Percentiles rank a stretch among this genome's conserved stretches.
phyloP scores from a whole-genome alignment of 2,888 invertebrate species.

The Acleris emargana region DNA sequence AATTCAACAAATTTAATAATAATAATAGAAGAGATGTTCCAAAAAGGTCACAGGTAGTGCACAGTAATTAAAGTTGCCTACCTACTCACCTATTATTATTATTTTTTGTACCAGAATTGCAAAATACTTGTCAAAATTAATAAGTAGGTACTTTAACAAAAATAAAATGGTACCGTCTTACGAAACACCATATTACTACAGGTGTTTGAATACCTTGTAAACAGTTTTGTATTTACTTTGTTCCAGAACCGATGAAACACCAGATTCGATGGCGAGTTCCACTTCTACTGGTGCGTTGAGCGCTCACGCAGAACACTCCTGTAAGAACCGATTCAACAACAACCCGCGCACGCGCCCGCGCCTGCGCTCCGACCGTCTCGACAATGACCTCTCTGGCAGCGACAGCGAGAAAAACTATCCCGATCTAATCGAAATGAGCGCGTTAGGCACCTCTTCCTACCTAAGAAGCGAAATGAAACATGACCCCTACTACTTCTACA shows the following conservation, averaged over 20 bases:
- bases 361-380: slow-evolving; percentile 69
- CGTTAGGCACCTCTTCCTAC: slow-evolving; percentile 69
- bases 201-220: slow-evolving; percentile 1
- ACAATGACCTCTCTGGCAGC: slow-evolving; percentile 78
- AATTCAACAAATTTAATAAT: too few relatives aligned
- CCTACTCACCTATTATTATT: too few relatives aligned
- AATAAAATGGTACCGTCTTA: too few relatives aligned
- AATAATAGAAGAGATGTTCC: too few relatives aligned
- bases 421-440: slow-evolving; percentile 81
- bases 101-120: too few relatives aligned
- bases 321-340: slow-evolving; percentile 72
- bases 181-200: too few relatives aligned
- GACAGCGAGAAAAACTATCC: slow-evolving; percentile 83
- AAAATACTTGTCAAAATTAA: too few relatives aligned
- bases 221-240: slow-evolving; percentile 42
- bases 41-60: too few relatives aligned
- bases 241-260: slow-evolving; percentile 72
- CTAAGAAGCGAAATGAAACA: slow-evolving; percentile 70
- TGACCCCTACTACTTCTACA: slow-evolving; percentile 84
- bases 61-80: too few relatives aligned
- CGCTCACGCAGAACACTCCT: slow-evolving; percentile 66
- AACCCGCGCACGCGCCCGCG: slow-evolving; percentile 68
- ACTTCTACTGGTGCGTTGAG: slow-evolving; percentile 77
- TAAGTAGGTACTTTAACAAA: too few relatives aligned
- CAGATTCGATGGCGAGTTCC: slow-evolving; percentile 83